Evolutionary conservation across 1,140 invertebrate species (phyloP).

Genomic region (Melanaphis sacchari): DNA sequence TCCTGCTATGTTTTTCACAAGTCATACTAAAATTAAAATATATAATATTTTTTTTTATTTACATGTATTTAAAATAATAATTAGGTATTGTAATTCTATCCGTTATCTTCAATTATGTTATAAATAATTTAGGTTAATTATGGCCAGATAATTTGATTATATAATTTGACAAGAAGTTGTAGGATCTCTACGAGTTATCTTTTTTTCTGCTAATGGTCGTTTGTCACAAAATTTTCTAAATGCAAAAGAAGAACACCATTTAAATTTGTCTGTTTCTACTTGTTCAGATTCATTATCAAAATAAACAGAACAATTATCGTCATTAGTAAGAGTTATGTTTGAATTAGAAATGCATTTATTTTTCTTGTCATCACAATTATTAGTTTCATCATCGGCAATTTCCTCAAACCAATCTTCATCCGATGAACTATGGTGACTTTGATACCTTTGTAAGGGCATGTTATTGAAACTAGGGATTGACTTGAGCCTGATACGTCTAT

Average conservation of each 20-base stretch:
- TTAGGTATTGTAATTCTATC: constrained; percentile 14
- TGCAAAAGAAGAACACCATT: constrained; percentile 30
- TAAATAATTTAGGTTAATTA: constrained; percentile 5
- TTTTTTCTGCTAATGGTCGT: background rate
- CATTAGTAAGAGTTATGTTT: background rate
- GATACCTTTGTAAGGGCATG: constrained; percentile 61
- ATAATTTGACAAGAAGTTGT: constrained; percentile 32
- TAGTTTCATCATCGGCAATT: constrained; percentile 59
- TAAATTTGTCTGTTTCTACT: constrained; percentile 1
- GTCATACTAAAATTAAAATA: background rate
- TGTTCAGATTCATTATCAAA: background rate
- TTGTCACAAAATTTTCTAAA: constrained; percentile 16
- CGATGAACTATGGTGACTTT: constrained; percentile 63
- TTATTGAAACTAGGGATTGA: constrained; percentile 60
- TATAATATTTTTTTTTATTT: background rate
- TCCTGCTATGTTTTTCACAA: background rate
- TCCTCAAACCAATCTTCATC: constrained; percentile 65
- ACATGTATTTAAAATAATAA: background rate
- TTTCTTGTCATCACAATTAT: background rate
- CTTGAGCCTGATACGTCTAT: constrained; percentile 60
- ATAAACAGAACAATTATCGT: background rate
- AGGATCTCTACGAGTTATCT: constrained; percentile 21
- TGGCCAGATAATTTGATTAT: background rate
- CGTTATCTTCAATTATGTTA: background rate
- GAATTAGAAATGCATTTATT: background rate